Conservation (phyloP, 2,888 invertebrate genomes). For the Leptopilina drosophilae region DNA sequence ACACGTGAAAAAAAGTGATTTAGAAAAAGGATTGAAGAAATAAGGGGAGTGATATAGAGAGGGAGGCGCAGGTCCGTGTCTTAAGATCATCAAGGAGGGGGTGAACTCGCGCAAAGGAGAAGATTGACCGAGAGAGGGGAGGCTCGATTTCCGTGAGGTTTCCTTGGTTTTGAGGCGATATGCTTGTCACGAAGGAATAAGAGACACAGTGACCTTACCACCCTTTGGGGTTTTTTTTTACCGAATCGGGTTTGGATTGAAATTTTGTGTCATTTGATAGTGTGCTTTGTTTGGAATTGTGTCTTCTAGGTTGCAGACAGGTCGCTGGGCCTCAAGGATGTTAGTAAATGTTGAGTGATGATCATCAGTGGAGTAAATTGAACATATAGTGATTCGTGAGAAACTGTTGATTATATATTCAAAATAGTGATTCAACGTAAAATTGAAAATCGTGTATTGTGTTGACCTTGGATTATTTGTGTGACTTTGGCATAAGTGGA, state of each 20-base stretch:
- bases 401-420: not conserved
- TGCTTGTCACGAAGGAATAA: slow-evolving; percentile 18
- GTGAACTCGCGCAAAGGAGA: slow-evolving; percentile 36
- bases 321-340: not conserved
- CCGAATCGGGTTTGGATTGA: slow-evolving; percentile 2
- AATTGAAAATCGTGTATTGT: not conserved
- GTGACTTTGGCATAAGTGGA: not conserved
- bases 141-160: slow-evolving; percentile 44
- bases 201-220: slow-evolving; percentile 40
- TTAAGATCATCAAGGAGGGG: slow-evolving; percentile 20
- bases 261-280: not conserved
- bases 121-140: slow-evolving; percentile 39
- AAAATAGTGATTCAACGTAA: not conserved
- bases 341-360: slow-evolving; percentile 20
- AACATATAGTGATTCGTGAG: slow-evolving; percentile 20
- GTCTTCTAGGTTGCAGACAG: slow-evolving; percentile 7
- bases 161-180: slow-evolving; percentile 35
- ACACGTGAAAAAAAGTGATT: slow-evolving; percentile 46
- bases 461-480: slow-evolving; percentile 27
- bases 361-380: not conserved
- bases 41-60: slow-evolving; percentile 47
- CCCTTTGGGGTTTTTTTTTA: slow-evolving; percentile 10
- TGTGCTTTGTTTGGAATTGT: not conserved
- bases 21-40: slow-evolving; percentile 27
- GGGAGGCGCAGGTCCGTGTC: slow-evolving; percentile 27